Base-by-base conservation (phyloP, 2,113 vertebrate species). In the Cyrtonyx montezumae region DNA sequence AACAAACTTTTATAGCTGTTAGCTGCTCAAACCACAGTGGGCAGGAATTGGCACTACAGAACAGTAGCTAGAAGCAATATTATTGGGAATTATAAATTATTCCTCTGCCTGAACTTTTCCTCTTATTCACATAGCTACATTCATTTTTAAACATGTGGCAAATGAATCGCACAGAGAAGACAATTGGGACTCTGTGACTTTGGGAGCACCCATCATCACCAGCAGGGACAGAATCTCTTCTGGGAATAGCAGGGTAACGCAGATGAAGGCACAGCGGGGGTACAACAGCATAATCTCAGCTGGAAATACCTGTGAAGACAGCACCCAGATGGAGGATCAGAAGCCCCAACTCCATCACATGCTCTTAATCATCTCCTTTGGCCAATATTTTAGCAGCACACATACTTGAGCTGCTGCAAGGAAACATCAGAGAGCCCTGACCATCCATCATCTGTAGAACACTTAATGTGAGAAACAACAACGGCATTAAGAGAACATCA, bases 1-100 rank as follows among this genome's bases (percentile, higher is more conserved):
- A 97, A 98, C 97, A 97, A 97, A 96, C 97, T 97, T 98, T 98
- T 98, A 98, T 97, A 98, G 97, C 96, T 91, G 69, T 97, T 97
- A 97, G 97, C 97, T 96, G 95, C 97, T 96, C 87, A 95, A 97
- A 97, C 97, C 97, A 95, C 97, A 97, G 21, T 40, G 94, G 97
- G 93, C 96, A 94, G 94, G 95, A 93, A 96, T 93, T 97, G 97
- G 97, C 96, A 95, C 89, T 94, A 96, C 40, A 82, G 88, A 86
- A 62, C 90, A 91, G 93, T 93, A 95, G 95, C 96, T 96, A 95
- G 91, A 96, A 97, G 96, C 93, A 96, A 93, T 92, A 92, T 94
- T 95, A 96, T 76, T 53, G 88, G 94, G 94, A 94, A 94, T 94
- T 85, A 94, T 96, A 95, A 94, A 94, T 94, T 85, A 94, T 96